A percentile compares a stretch with the other conserved stretches of the same genome.
These are phyloP conservation scores for Caerostris extrusa DNA, from an alignment of 1,140 invertebrate genomes.

Conservation along the genomic window DNA sequence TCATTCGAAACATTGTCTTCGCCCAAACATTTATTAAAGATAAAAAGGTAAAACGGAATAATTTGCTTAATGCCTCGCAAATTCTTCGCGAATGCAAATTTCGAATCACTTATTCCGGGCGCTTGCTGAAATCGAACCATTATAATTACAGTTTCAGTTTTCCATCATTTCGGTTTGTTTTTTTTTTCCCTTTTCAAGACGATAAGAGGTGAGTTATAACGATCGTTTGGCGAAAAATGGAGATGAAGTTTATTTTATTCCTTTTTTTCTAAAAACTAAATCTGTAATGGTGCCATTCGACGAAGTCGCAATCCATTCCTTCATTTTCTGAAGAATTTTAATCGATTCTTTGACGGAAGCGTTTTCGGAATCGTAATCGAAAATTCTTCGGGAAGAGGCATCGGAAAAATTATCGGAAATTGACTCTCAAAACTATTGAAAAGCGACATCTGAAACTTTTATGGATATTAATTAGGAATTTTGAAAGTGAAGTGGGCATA, in stretches of 20 bases:
- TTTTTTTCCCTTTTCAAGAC: slow-evolving; percentile 13
- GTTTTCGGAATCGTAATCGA: slow-evolving; percentile 50
- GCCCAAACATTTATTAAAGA: slow-evolving; percentile 29
- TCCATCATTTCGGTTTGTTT: slow-evolving; percentile 8
- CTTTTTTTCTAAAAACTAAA: neutral
- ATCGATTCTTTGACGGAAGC: slow-evolving; percentile 52
- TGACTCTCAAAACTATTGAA: slow-evolving; percentile 62
- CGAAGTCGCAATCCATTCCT: slow-evolving; percentile 14
- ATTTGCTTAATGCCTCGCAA: slow-evolving; percentile 26
- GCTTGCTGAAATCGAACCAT: slow-evolving; percentile 50
- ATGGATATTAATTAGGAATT: slow-evolving; percentile 45
- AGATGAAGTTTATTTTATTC: slow-evolving; percentile 12
- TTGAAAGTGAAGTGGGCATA: neutral
- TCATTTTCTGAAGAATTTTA: neutral
- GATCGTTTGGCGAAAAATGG: slow-evolving; percentile 51
- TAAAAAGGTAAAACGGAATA: slow-evolving; percentile 36
- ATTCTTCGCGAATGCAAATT: slow-evolving; percentile 20
- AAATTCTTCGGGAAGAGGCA: neutral
- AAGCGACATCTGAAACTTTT: slow-evolving; percentile 38
- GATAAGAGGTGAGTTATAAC: slow-evolving; percentile 42
- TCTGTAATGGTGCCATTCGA: slow-evolving; percentile 34
- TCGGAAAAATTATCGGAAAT: slow-evolving; percentile 62
- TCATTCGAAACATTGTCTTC: slow-evolving; percentile 37
- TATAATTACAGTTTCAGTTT: slow-evolving; percentile 53
- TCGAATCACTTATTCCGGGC: slow-evolving; percentile 50